These are phyloP conservation scores for Saimiri boliviensis DNA, from an alignment of 2,113 vertebrate genomes.

Conservation along the genomic window DNA sequence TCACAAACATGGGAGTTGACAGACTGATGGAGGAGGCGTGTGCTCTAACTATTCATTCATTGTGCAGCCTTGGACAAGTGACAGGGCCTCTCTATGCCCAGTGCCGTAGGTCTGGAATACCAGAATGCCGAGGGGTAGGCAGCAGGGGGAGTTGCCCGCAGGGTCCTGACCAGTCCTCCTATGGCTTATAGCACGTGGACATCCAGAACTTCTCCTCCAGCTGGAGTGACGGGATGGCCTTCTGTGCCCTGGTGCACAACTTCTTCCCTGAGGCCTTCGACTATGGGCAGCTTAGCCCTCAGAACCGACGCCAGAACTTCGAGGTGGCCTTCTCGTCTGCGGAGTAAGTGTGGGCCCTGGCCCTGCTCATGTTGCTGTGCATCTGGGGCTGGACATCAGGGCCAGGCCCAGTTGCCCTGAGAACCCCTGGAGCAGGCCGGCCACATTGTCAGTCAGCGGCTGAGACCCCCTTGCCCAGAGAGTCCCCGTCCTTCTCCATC, in stretches of 20 bases:
- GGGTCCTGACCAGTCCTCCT: not conserved
- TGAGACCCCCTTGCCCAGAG: conserved; percentile 58
- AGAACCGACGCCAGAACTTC: conserved; percentile 96
- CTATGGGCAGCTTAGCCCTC: conserved; percentile 92
- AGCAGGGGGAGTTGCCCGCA: not conserved
- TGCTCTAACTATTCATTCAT: not conserved
- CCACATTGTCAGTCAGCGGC: conserved; percentile 40
- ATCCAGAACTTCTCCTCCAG: conserved; percentile 99
- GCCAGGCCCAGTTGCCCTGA: not conserved
- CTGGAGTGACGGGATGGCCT: conserved; percentile 98
- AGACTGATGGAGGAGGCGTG: not conserved
- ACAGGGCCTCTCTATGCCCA: not conserved
- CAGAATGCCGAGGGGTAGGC: not conserved
- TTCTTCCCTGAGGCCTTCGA: conserved; percentile 98
- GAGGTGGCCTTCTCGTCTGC: conserved; percentile 96
- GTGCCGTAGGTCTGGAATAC: not conserved
- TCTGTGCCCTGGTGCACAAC: conserved; percentile 97
- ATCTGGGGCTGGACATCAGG: not conserved
- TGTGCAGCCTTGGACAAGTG: not conserved
- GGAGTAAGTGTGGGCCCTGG: conserved; percentile 90
- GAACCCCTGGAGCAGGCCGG: not conserved
- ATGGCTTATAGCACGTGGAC: conserved; percentile 89
- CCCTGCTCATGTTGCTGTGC: not conserved
- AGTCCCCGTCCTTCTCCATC: conserved; percentile 5
- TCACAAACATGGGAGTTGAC: not conserved